These are phyloP conservation scores for Daptonema setosum DNA, from an alignment of 2,888 invertebrate genomes.

Conservation along the genomic window DNA sequence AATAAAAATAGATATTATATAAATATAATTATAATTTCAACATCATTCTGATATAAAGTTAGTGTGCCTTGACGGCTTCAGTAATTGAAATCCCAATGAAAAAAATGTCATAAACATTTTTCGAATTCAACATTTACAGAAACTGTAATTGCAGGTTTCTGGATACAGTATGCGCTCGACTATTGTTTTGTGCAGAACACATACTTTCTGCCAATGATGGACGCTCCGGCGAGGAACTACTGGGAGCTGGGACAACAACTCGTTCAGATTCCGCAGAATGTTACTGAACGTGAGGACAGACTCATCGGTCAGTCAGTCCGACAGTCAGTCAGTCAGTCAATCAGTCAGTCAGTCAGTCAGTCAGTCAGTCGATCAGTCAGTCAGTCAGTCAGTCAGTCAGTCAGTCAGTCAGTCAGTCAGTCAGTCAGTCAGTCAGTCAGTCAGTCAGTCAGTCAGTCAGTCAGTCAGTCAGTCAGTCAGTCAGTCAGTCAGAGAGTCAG, in stretches of 20 bases:
- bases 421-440: conserved; percentile 16
- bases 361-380: conserved; percentile 16
- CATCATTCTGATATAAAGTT: too few species aligned
- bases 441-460: conserved; percentile 16
- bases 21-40: too few species aligned
- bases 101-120: too few species aligned
- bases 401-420: conserved; percentile 16
- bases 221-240: conserved; percentile 16
- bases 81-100: too few species aligned
- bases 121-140: too few species aligned
- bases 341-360: conserved; percentile 16
- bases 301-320: conserved; percentile 21
- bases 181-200: conserved; percentile 36
- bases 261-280: conserved; percentile 28
- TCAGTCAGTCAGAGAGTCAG: conserved; percentile 16
- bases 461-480: conserved; percentile 16
- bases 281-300: conserved; percentile 27
- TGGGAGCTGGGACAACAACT: conserved; percentile 21
- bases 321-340: conserved; percentile 18
- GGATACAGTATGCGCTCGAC: conserved; percentile 34
- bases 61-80: too few species aligned
- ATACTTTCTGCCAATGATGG: conserved; percentile 33
- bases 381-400: conserved; percentile 16
- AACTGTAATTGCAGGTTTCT: too few species aligned
- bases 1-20: too few species aligned